Conservation (phyloP, 2,888 invertebrate genomes). For the Mimachlamys varia region DNA sequence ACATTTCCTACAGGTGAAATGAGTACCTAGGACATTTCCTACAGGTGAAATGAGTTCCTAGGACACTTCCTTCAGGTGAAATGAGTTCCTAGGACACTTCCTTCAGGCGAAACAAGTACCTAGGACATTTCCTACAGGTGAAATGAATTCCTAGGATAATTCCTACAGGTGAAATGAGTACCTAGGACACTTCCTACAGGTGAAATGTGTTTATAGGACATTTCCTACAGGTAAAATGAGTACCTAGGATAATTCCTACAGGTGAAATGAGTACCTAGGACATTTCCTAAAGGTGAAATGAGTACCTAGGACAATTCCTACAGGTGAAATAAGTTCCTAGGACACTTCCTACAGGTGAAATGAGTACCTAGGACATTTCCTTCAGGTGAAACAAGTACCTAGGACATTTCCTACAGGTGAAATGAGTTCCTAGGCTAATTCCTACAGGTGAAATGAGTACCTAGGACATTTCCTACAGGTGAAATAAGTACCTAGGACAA, state of each 20-base stretch:
- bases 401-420: neutral
- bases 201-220: neutral
- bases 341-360: neutral
- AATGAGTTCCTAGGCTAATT: neutral
- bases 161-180: neutral
- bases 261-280: neutral
- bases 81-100: neutral
- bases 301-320: neutral
- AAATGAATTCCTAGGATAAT: neutral
- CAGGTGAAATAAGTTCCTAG: neutral
- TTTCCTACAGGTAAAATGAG: neutral
- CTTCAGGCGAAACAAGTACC: neutral
- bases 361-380: neutral
- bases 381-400: neutral
- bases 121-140: neutral
- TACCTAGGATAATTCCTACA: neutral
- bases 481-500: neutral
- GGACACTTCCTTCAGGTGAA: neutral
- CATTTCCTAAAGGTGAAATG: neutral
- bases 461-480: neutral
- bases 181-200: neutral
- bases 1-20: neutral
- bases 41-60: neutral
- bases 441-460: neutral
- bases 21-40: neutral